Evolutionary conservation across 2,797 vertebrate genomes (phyloP).

Genomic region (Tamandua tetradactyla): DNA sequence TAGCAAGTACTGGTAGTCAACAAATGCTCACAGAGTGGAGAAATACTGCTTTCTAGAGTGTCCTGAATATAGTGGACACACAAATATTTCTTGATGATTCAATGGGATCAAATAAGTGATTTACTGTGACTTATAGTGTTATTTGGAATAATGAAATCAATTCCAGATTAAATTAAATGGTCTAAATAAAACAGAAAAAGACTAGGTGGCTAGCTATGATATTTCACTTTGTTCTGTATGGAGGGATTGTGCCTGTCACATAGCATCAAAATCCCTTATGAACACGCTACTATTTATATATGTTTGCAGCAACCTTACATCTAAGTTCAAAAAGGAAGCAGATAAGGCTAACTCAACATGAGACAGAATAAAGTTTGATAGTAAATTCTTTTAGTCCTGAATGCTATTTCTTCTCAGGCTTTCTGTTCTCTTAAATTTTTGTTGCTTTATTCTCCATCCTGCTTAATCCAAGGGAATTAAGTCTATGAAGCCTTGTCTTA

Average conservation of each 20-base stretch:
- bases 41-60: constrained; percentile 29
- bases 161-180: constrained; percentile 20
- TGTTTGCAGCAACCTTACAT: neutral
- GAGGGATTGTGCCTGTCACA: neutral
- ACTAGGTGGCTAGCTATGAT: neutral
- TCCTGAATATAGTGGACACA: neutral
- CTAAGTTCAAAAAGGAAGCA: constrained; percentile 40
- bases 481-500: neutral
- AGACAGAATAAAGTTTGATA: neutral
- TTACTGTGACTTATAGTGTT: neutral
- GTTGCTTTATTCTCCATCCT: constrained; percentile 23
- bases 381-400: constrained; percentile 18
- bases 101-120: neutral
- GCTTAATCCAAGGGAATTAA: constrained; percentile 38
- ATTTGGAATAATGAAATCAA: constrained; percentile 45
- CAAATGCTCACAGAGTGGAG: neutral
- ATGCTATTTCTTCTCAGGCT: constrained; percentile 5
- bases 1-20: neutral
- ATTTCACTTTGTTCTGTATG: neutral
- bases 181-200: constrained; percentile 49
- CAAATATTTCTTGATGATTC: constrained; percentile 42
- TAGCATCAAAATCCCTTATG: neutral
- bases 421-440: constrained; percentile 23
- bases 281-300: neutral
- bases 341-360: neutral